These are phyloP conservation scores for Engraulis encrasicolus DNA, from an alignment of 2,113 vertebrate species.

Conservation along the genomic window DNA sequence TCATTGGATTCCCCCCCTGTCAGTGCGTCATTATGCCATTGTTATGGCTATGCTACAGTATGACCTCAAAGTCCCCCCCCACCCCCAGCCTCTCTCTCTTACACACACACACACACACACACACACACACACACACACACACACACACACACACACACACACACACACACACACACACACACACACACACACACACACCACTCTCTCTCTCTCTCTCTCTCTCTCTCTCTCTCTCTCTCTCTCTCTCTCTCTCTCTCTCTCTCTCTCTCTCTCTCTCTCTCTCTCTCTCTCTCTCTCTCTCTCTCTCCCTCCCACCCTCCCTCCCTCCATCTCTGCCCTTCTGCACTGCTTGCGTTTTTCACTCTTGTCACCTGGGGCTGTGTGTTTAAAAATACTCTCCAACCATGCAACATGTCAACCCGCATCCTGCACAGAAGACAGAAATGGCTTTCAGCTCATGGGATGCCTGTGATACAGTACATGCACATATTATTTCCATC, in stretches of 20 bases:
- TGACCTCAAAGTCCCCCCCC: too few species aligned
- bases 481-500: background rate
- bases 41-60: too few species aligned
- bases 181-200: too few species aligned
- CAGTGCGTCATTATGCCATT: too few species aligned
- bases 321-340: background rate
- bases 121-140: too few species aligned
- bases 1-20: too few species aligned
- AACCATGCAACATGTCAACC: slow-evolving; percentile 1
- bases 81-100: too few species aligned
- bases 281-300: background rate
- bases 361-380: background rate
- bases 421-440: background rate
- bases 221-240: slow-evolving; percentile 17
- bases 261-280: background rate
- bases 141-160: too few species aligned
- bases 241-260: background rate
- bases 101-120: too few species aligned
- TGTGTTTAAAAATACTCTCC: background rate
- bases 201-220: slow-evolving; percentile 12
- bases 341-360: slow-evolving; percentile 3
- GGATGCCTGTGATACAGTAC: background rate
- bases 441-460: background rate
- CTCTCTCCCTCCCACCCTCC: background rate
- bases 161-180: too few species aligned